A percentile compares a stretch with the other conserved stretches of the same genome.
Conservation (phyloP, 2,113 vertebrate genomes). For the Crotalus helleri region DNA sequence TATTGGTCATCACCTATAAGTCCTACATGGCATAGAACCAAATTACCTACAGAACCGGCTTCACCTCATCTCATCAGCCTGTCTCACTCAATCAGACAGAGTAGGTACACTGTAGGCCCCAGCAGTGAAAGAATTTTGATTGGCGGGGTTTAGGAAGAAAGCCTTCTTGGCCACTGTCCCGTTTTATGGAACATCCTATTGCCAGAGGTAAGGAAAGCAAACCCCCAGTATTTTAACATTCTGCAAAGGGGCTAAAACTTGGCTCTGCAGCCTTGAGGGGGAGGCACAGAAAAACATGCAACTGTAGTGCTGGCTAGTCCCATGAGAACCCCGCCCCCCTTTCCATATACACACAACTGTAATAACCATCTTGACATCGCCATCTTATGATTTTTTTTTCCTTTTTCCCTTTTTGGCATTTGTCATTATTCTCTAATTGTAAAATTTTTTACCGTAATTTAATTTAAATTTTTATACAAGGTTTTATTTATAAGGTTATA, state of each 20-base stretch:
- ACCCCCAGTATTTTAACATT: neutral
- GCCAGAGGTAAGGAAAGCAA: neutral
- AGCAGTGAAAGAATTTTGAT: neutral
- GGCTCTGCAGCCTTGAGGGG: neutral
- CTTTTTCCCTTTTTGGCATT: neutral
- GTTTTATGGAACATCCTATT: neutral
- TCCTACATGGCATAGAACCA: neutral
- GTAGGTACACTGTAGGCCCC: neutral
- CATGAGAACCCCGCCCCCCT: neutral
- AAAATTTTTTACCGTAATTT: neutral
- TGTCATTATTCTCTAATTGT: neutral
- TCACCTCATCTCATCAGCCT: neutral
- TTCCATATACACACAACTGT: neutral
- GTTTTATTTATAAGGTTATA: neutral
- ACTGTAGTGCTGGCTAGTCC: neutral
- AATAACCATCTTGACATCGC: neutral
- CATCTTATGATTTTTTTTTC: neutral
- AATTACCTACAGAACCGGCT: neutral
- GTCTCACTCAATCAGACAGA: neutral
- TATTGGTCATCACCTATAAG: neutral
- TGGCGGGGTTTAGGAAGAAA: neutral
- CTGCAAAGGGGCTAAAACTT: too few species aligned
- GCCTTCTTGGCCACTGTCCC: neutral
- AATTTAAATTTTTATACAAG: neutral
- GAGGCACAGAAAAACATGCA: neutral